Conservation (phyloP, 2,113 vertebrate genomes). For the Callionymus lyra region DNA sequence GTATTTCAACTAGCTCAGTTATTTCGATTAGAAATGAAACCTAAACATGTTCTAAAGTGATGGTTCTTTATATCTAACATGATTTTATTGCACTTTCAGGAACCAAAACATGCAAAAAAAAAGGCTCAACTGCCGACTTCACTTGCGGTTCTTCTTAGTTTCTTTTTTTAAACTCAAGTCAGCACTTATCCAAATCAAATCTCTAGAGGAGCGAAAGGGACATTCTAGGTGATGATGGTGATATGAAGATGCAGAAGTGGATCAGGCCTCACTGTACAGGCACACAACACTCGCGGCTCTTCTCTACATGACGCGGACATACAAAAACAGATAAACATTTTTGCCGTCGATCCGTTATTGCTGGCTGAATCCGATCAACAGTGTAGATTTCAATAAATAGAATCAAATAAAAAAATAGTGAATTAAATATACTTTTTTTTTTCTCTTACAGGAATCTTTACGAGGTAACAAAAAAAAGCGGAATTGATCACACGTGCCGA, state of each 20-base stretch:
- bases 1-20: too few species aligned
- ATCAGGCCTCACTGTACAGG: conserved; percentile 49
- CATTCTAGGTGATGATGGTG: too few species aligned
- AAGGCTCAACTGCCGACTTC: conserved; percentile 7
- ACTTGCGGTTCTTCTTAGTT: conserved; percentile 17
- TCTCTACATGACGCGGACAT: conserved; percentile 44
- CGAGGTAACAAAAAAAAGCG: too few species aligned
- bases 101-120: conserved; percentile 18
- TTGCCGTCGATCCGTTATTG: conserved; percentile 41
- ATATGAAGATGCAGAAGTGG: conserved; percentile 31
- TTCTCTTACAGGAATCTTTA: too few species aligned
- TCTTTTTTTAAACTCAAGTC: conserved; percentile 5
- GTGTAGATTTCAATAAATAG: conserved; percentile 10
- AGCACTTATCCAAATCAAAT: conserved; percentile 24
- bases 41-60: conserved; percentile 9
- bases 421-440: conserved; percentile 4
- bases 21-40: neutral
- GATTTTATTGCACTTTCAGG: conserved; percentile 52
- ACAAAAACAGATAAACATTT: conserved; percentile 19
- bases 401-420: conserved; percentile 13
- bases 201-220: conserved; percentile 11
- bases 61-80: conserved; percentile 13
- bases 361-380: conserved; percentile 33
- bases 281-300: conserved; percentile 54
- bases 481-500: too few species aligned